Conservation (phyloP, 2,797 vertebrate species). For the Glyptemys insculpta region DNA sequence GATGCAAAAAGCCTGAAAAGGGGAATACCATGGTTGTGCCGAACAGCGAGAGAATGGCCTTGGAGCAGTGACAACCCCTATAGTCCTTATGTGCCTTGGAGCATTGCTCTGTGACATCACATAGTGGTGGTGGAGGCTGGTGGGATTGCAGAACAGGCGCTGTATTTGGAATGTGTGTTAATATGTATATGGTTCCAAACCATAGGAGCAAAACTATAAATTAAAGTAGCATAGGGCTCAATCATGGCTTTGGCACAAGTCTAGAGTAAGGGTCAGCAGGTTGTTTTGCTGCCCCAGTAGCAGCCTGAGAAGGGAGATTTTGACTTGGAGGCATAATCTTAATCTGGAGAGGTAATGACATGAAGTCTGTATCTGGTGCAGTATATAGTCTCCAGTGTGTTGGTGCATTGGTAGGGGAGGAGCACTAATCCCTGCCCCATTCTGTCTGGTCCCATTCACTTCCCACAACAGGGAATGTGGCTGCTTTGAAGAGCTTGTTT, state of each 20-base stretch:
- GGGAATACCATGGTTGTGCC: not conserved
- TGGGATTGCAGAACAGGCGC: slow-evolving; percentile 10
- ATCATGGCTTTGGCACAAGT: slow-evolving; percentile 18
- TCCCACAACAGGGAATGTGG: not conserved
- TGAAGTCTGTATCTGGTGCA: slow-evolving; percentile 59
- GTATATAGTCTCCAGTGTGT: slow-evolving; percentile 51
- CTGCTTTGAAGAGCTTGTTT: not conserved
- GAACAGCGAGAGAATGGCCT: not conserved
- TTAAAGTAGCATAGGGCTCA: slow-evolving; percentile 51
- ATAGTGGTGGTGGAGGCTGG: not conserved
- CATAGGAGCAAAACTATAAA: slow-evolving; percentile 19
- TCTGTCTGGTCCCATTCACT: not conserved
- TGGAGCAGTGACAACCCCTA: not conserved
- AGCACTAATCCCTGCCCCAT: not conserved
- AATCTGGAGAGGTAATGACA: not conserved
- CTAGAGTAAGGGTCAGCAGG: slow-evolving; percentile 26
- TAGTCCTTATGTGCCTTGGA: not conserved
- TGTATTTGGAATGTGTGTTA: not conserved
- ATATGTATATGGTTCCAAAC: slow-evolving; percentile 22
- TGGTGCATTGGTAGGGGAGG: not conserved
- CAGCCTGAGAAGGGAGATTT: slow-evolving; percentile 53
- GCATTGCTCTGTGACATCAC: not conserved
- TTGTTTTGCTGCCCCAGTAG: slow-evolving; percentile 58
- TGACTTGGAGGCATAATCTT: not conserved
- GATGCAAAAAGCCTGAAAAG: not conserved